Percentiles rank a stretch among this genome's conserved stretches.
These are phyloP conservation scores for Brachyopa scutellaris DNA, from an alignment of 2,888 invertebrate genomes.

Conservation along the genomic window DNA sequence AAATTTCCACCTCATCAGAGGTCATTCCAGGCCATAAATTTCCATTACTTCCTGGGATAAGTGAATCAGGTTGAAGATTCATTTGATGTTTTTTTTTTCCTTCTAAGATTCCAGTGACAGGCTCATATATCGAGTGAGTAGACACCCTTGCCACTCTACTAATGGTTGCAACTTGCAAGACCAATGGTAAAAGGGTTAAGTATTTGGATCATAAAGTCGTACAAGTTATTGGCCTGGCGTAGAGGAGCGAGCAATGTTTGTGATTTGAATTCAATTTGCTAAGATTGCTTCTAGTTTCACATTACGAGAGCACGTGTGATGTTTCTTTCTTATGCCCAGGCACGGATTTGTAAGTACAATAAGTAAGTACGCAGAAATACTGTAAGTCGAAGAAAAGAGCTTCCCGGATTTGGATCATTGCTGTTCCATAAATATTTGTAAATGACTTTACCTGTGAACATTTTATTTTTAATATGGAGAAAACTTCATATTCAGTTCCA, in stretches of 20 bases:
- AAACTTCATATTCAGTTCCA: no score
- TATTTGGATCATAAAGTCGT: conserved; percentile 31
- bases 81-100: neutral
- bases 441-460: no score
- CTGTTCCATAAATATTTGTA: no score
- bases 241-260: neutral
- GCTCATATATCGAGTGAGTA: conserved; percentile 2
- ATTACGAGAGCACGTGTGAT: no score
- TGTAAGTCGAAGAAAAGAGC: no score
- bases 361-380: no score
- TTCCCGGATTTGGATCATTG: no score
- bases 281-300: neutral
- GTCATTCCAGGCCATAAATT: conserved; percentile 82
- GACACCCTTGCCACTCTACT: neutral
- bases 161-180: neutral
- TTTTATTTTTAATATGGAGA: no score
- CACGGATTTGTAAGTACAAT: no score
- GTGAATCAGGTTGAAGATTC: conserved; percentile 73
- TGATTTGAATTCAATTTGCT: conserved; percentile 9
- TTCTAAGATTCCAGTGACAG: neutral
- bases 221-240: conserved; percentile 9
- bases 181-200: conserved; percentile 12
- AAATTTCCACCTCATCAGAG: conserved; percentile 82
- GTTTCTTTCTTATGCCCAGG: no score
- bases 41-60: conserved; percentile 77